Conservation (phyloP, 1,140 invertebrate genomes). For the Microplitis demolitor region DNA sequence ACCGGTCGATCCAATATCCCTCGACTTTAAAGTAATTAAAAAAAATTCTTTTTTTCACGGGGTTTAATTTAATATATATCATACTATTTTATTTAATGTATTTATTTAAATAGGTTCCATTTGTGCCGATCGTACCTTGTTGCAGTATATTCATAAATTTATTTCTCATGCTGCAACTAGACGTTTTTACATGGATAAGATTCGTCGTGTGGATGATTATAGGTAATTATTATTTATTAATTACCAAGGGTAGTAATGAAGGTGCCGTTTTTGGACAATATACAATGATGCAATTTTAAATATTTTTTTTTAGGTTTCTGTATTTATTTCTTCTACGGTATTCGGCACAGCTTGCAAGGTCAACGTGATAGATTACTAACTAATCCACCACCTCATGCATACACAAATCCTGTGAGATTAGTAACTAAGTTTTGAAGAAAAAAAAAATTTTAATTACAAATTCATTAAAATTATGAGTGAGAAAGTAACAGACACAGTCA, state of each 20-base stretch:
- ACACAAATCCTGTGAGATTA: constrained; percentile 33
- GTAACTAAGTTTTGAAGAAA: constrained; percentile 34
- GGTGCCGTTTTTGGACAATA: not conserved
- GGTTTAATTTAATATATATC: no score
- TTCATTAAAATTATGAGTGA: no score
- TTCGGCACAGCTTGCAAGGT: constrained; percentile 55
- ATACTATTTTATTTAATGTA: no score
- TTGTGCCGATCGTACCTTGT: constrained; percentile 83
- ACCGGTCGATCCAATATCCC: not conserved
- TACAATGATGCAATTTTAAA: not conserved
- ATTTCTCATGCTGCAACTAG: constrained; percentile 86
- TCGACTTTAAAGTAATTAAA: not conserved
- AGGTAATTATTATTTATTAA: constrained; percentile 51
- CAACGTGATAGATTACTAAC: constrained; percentile 39
- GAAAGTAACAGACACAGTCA: no score
- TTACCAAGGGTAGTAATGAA: not conserved
- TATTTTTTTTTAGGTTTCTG: constrained; percentile 50
- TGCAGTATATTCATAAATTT: constrained; percentile 85
- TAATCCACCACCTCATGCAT: constrained; percentile 33
- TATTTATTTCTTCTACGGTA: constrained; percentile 61
- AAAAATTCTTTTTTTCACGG: not conserved
- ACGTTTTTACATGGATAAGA: constrained; percentile 81
- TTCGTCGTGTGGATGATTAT: constrained; percentile 80
- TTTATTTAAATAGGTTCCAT: constrained; percentile 69
- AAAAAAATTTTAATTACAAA: not conserved